Percentiles rank a stretch among this genome's conserved stretches.
Evolutionary conservation across 2,113 vertebrate genomes (phyloP).

Genomic region (Planiliza haematocheilus): DNA sequence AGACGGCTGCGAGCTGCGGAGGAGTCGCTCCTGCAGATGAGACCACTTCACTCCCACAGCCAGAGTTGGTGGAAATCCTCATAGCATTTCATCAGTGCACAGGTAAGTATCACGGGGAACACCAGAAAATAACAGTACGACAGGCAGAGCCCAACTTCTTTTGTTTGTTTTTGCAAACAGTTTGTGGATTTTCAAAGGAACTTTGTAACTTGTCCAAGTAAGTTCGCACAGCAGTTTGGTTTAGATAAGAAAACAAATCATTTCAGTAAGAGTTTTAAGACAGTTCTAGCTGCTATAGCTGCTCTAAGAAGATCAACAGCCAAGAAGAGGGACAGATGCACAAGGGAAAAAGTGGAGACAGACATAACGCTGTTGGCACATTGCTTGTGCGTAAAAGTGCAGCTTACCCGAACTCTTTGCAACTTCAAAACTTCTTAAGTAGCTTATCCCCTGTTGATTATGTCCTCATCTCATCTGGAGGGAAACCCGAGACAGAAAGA

Average conservation of each 20-base stretch:
- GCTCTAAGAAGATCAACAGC: not conserved
- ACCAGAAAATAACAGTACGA: not conserved
- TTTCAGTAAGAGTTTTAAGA: not conserved
- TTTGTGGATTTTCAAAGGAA: not conserved
- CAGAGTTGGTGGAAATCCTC: not conserved
- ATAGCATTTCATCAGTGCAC: not conserved
- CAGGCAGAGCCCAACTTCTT: not conserved
- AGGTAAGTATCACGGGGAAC: not conserved
- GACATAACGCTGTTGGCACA: not conserved
- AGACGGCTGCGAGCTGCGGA: not conserved
- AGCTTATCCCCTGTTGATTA: constrained; percentile 47
- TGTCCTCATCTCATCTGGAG: constrained; percentile 64
- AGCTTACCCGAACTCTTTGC: constrained; percentile 68
- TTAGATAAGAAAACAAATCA: not conserved
- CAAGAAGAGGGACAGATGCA: not conserved
- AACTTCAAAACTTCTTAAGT: constrained; percentile 50
- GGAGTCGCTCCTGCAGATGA: constrained; percentile 56
- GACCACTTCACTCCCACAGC: constrained; percentile 10
- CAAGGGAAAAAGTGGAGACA: not conserved
- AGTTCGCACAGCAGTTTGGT: constrained; percentile 6
- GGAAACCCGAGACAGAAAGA: constrained; percentile 19
- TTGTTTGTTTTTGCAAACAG: not conserved
- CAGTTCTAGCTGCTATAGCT: too few species aligned
- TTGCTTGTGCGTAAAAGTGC: constrained; percentile 61
- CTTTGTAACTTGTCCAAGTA: not conserved